Conservation (phyloP, 2,797 vertebrate species). For the Labroides dimidiatus region DNA sequence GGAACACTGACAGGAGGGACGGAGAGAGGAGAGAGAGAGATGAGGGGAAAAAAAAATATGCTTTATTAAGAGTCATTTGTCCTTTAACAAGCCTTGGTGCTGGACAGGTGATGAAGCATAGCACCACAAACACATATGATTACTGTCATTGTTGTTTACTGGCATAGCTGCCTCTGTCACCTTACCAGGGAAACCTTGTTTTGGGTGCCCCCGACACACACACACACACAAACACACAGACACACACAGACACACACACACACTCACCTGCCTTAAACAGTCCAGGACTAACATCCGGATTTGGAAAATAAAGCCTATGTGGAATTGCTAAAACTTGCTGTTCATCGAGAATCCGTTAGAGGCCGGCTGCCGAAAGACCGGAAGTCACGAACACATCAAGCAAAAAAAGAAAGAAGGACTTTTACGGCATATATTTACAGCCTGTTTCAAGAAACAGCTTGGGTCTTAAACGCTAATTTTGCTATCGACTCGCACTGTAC, state of each 20-base stretch:
- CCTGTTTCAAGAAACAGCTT: no score
- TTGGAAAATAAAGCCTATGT: no score
- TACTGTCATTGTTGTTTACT: constrained; percentile 81
- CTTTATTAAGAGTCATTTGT: constrained; percentile 86
- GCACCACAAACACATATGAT: constrained; percentile 82
- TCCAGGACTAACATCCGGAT: constrained; percentile 24
- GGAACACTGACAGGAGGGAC: constrained; percentile 56
- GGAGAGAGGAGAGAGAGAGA: constrained; percentile 49
- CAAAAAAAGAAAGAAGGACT: no score
- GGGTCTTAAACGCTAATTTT: no score
- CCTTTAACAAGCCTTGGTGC: constrained; percentile 83
- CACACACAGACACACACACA: constrained; percentile 16
- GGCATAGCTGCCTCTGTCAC: constrained; percentile 73
- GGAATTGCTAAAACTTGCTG: no score
- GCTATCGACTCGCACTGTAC: no score
- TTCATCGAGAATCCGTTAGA: no score
- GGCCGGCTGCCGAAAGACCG: no score
- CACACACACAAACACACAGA: constrained; percentile 20
- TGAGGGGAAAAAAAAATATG: constrained; percentile 67
- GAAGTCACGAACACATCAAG: no score
- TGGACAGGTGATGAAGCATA: constrained; percentile 84
- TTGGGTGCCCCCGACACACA: constrained; percentile 50
- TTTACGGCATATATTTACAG: no score
- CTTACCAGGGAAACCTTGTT: constrained; percentile 72
- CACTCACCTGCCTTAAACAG: constrained; percentile 29